Conservation (phyloP, 2,113 vertebrate genomes). For the Gnathonemus longibarbis region DNA sequence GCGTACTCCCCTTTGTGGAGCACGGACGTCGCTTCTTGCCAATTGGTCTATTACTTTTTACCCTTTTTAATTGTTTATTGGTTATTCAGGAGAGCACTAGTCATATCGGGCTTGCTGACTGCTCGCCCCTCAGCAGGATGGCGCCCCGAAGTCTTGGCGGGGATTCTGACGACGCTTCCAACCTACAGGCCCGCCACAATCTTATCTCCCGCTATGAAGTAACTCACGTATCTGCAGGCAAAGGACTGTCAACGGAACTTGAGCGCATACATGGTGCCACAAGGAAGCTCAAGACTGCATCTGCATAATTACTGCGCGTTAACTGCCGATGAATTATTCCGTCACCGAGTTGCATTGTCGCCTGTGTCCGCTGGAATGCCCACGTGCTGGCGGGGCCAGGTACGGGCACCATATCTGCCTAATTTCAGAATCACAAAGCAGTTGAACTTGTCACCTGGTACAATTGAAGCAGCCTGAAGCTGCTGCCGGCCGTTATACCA, state of each 20-base stretch:
- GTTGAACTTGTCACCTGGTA: constrained; percentile 3
- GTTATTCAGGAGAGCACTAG: not conserved
- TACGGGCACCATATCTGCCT: not conserved
- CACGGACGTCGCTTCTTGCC: not conserved
- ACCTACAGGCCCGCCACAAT: not conserved
- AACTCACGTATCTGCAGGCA: constrained; percentile 40
- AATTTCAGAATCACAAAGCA: constrained; percentile 6
- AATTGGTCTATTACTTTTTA: not conserved
- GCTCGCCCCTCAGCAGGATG: not conserved
- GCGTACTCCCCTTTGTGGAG: not conserved
- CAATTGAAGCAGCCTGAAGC: not conserved
- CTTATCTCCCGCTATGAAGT: constrained; percentile 42
- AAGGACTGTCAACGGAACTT: constrained; percentile 26
- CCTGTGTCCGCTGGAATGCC: not conserved
- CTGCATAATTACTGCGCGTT: constrained; percentile 52
- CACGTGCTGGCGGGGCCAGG: not conserved
- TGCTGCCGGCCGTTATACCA: not conserved
- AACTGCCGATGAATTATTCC: constrained; percentile 53
- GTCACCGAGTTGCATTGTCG: constrained; percentile 42
- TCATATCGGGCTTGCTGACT: not conserved
- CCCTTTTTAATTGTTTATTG: not conserved
- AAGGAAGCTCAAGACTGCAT: constrained; percentile 40
- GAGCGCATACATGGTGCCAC: constrained; percentile 32
- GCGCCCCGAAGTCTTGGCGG: not conserved
- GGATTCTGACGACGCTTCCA: not conserved